Evolutionary conservation across 2,888 invertebrate genomes (phyloP).

Genomic region (Eurois occulta): DNA sequence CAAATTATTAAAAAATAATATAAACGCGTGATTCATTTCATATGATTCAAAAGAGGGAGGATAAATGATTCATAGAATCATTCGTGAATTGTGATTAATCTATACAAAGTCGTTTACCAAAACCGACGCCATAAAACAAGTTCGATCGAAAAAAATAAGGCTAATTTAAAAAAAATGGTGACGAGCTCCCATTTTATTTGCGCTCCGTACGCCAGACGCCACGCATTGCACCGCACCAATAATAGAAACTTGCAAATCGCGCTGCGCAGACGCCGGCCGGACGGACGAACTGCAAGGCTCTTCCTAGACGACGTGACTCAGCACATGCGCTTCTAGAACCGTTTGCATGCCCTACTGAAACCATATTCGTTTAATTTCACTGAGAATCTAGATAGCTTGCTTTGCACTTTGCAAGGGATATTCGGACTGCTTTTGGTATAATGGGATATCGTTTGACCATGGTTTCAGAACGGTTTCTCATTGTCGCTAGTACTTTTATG

Average conservation of each 20-base stretch:
- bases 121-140: constrained; percentile 10
- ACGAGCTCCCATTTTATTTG: constrained; percentile 41
- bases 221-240: constrained; percentile 64
- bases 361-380: constrained; percentile 53
- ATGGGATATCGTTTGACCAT: constrained; percentile 33
- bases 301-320: constrained; percentile 68
- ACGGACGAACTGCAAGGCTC: constrained; percentile 72
- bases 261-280: constrained; percentile 65
- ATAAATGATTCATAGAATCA: constrained; percentile 32
- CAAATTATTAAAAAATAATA: constrained; percentile 9
- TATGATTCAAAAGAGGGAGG: constrained; percentile 49
- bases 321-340: constrained; percentile 58
- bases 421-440: constrained; percentile 38
- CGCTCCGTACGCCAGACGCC: constrained; percentile 55
- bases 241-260: constrained; percentile 66
- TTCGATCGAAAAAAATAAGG: background rate
- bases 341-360: constrained; percentile 51
- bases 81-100: constrained; percentile 1
- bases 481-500: constrained; percentile 1
- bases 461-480: constrained; percentile 4
- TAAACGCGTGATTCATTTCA: constrained; percentile 37
- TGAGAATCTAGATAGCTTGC: constrained; percentile 43
- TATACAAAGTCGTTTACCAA: background rate
- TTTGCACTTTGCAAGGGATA: constrained; percentile 37
- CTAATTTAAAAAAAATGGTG: background rate